Evolutionary conservation across 2,797 vertebrate genomes (phyloP), one percentile per base, ranked within the genome.

Genomic region (Acestrorhynchus altus): DNA sequence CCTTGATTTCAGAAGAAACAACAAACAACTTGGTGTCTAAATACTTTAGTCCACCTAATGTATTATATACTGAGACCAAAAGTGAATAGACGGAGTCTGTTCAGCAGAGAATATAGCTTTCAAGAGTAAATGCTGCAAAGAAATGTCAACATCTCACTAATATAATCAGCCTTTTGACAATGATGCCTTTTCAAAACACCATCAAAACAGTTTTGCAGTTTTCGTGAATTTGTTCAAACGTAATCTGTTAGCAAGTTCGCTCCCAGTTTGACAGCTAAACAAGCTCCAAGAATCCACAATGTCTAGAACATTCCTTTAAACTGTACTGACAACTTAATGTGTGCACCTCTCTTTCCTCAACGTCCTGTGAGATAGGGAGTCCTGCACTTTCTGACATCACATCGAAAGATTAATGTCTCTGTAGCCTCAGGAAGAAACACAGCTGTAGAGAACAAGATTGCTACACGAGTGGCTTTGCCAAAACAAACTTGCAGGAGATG

Each of bases 261-360:
- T 15, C 0, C 10, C 47, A 13, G 10, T 15, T 18, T 39, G 49
- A 35, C 49, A 52, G 49, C 10, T 39, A 11, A 51, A 68, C 28
- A 52, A 69, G 67, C 49, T 5, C 10, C 40, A 44, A 18, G 54
- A 49, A 44, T 46, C 15, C 22, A 16, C 9, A 47, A 49, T 49
- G 71, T n/a, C 70, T 46, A 59, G 15, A 60, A 46, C 20, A 28
- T 73, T 31, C 28, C 28, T 69, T 69, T 69, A 69, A 69, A 69
- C 28, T 61, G 71, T 73, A 73, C 44, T 63, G 71, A 73, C 42
- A 73, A 20, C 44, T 51, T 73, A 73, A 73, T 73, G 71, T 73
- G 42, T 61, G 35, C 26, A 73, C 54, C 39, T 59, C 70, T n/a
- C 28, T 18, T 74, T 74, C 46, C 46, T 64, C 52, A 57, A 15